Conservation (phyloP, 1,140 invertebrate species). For the Carposina sasakii region DNA sequence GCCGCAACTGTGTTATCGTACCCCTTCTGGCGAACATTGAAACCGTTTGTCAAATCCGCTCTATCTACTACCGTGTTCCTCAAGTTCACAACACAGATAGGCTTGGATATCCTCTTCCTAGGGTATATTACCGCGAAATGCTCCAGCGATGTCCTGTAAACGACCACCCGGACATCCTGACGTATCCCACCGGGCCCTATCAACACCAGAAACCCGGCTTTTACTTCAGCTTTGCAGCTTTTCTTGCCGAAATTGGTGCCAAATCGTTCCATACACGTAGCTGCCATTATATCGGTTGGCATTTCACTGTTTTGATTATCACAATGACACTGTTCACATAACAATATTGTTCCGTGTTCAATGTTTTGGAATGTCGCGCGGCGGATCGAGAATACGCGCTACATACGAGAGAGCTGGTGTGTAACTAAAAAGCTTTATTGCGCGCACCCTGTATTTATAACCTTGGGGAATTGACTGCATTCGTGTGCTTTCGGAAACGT, state of each 20-base stretch:
- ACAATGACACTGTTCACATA: constrained; percentile 27
- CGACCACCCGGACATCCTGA: constrained; percentile 77
- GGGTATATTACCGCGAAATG: constrained; percentile 80
- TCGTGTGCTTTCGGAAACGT: constrained; percentile 7
- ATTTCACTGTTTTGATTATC: constrained; percentile 49
- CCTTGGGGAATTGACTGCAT: neutral
- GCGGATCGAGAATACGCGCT: neutral
- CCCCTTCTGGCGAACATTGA: constrained; percentile 75
- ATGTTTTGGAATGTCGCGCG: neutral
- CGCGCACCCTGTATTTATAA: constrained; percentile 11
- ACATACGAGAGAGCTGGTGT: neutral
- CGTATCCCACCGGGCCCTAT: constrained; percentile 73
- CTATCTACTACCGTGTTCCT: constrained; percentile 75
- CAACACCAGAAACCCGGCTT: constrained; percentile 76
- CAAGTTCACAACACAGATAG: constrained; percentile 77
- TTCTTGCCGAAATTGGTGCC: constrained; percentile 43
- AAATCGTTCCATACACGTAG: constrained; percentile 40
- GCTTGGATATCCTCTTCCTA: constrained; percentile 76
- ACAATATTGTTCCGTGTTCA: constrained; percentile 17
- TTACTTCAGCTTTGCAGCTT: constrained; percentile 75
- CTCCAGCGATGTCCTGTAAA: constrained; percentile 78
- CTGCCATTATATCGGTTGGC: constrained; percentile 57
- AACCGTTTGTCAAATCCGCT: constrained; percentile 67
- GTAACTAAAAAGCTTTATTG: constrained; percentile 6
- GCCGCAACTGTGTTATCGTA: constrained; percentile 75